These are phyloP conservation scores for Mormyrops boulengeri DNA, from an alignment of 2,797 vertebrate genomes.

Conservation along the genomic window DNA sequence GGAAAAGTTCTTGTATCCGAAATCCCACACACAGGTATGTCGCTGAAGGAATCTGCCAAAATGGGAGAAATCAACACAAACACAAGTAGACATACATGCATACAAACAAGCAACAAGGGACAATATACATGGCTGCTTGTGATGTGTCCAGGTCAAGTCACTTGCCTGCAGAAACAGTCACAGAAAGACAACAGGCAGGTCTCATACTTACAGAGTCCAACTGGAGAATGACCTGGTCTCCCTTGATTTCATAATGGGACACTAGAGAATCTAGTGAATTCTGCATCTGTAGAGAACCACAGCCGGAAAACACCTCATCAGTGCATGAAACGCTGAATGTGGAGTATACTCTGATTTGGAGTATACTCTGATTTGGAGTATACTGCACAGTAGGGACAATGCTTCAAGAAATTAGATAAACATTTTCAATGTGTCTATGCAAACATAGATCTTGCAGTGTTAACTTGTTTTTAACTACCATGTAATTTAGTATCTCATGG, in stretches of 20 bases:
- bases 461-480: not conserved
- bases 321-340: not conserved
- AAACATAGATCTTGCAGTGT: not conserved
- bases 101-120: not conserved
- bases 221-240: constrained; percentile 68
- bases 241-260: constrained; percentile 68
- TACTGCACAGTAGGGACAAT: not conserved
- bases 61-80: not conserved
- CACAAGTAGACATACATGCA: not conserved
- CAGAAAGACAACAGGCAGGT: constrained; percentile 14
- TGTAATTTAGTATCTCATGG: not conserved
- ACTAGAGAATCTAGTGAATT: constrained; percentile 62
- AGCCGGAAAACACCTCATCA: not conserved
- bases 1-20: constrained; percentile 66
- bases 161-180: not conserved
- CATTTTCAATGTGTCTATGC: not conserved
- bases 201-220: constrained; percentile 59
- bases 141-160: not conserved
- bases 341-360: too few species aligned
- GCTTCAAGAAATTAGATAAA: not conserved
- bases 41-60: constrained; percentile 67
- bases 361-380: not conserved
- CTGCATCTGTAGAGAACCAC: constrained; percentile 57
- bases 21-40: constrained; percentile 73
- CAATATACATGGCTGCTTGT: not conserved